phyloP scores from a whole-genome alignment of 2,888 invertebrate species.

The Troglohyphantes excavatus region DNA sequence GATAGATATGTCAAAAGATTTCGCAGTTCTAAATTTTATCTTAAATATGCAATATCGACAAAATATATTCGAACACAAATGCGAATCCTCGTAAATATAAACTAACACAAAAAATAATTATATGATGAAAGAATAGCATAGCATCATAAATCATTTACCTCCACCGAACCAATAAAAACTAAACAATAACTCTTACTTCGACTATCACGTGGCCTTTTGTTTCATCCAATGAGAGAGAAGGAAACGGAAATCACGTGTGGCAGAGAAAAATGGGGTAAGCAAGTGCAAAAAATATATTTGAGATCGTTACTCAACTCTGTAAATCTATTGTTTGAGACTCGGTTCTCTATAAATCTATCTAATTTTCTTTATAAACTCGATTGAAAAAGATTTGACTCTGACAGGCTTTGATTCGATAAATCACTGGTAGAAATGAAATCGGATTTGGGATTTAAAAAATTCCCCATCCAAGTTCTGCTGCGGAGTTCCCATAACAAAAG shows the following conservation, averaged over 20 bases:
- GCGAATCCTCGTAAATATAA: too few species aligned
- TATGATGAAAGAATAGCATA: neutral
- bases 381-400: neutral
- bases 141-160: neutral
- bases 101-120: neutral
- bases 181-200: neutral
- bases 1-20: too few species aligned
- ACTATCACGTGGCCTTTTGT: neutral
- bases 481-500: neutral
- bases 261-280: neutral
- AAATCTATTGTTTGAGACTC: constrained; percentile 31
- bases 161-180: neutral
- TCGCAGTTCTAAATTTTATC: too few species aligned
- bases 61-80: too few species aligned
- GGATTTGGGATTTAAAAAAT: neutral
- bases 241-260: neutral
- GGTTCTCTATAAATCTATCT: constrained; percentile 36
- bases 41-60: too few species aligned
- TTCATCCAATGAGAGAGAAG: neutral
- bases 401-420: neutral
- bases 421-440: constrained; percentile 21
- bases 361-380: constrained; percentile 31
- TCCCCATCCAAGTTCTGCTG: neutral
- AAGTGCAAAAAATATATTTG: neutral
- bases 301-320: constrained; percentile 22